Evolutionary conservation across 2,888 invertebrate species (phyloP).

Genomic region (Pediacus dermestoides): DNA sequence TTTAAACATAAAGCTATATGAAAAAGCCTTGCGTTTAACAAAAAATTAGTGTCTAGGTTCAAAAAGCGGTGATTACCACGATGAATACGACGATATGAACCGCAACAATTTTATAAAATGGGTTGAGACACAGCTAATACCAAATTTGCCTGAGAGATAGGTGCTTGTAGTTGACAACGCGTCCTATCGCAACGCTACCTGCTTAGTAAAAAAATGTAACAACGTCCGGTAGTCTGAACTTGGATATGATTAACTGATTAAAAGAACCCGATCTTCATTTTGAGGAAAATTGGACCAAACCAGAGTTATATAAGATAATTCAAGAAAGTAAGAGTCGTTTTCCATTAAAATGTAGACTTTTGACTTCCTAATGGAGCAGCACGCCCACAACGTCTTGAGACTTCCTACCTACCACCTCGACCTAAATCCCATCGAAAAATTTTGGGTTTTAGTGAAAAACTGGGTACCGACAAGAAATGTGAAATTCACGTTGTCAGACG

Average conservation of each 20-base stretch:
- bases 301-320: neutral
- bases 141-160: conserved; percentile 1
- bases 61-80: neutral
- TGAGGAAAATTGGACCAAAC: neutral
- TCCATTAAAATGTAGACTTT: too few species aligned
- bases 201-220: neutral
- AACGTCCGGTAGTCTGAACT: too few species aligned
- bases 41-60: too few species aligned
- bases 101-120: neutral
- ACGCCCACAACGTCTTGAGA: conserved; percentile 5
- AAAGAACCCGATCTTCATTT: neutral
- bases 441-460: neutral
- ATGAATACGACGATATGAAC: conserved; percentile 9
- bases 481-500: too few species aligned
- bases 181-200: neutral
- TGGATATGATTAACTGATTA: too few species aligned
- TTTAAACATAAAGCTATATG: too few species aligned
- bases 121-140: neutral
- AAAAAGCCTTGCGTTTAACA: too few species aligned
- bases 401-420: neutral
- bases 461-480: too few species aligned
- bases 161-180: neutral
- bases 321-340: neutral
- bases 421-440: conserved; percentile 1
- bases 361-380: conserved; percentile 2